Percentiles rank a stretch among this genome's conserved stretches.
phyloP scores from a whole-genome alignment of 2,888 invertebrate species.

The Apodemia mormo region DNA sequence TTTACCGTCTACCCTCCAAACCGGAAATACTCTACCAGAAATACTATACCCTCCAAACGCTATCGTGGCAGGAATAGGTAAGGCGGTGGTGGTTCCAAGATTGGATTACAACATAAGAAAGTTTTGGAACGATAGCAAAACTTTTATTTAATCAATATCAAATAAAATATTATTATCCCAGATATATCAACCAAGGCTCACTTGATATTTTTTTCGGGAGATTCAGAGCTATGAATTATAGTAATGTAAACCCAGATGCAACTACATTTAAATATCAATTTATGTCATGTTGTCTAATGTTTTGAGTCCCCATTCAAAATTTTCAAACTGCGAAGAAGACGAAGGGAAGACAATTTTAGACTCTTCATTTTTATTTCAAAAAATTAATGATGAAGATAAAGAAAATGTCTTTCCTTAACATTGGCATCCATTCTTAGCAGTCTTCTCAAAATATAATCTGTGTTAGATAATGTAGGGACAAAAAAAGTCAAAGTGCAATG shows the following conservation, averaged over 20 bases:
- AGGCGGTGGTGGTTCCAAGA: not conserved
- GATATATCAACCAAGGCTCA: conserved; percentile 20
- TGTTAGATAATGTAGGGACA: not conserved
- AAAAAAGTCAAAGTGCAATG: conserved; percentile 6
- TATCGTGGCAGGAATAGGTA: too few relatives aligned
- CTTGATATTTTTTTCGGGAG: conserved; percentile 26
- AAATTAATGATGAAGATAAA: not conserved
- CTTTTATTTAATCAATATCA: conserved; percentile 21
- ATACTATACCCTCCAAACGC: too few relatives aligned
- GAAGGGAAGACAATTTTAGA: conserved; percentile 9
- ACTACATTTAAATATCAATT: conserved; percentile 13
- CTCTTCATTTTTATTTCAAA: not conserved
- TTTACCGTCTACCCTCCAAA: too few relatives aligned
- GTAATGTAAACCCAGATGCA: conserved; percentile 17
- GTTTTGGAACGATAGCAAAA: conserved; percentile 20
- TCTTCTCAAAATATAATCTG: not conserved
- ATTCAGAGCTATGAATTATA: conserved; percentile 19
- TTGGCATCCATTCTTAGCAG: not conserved
- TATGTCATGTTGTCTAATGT: conserved; percentile 16
- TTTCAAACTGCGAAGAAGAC: conserved; percentile 18
- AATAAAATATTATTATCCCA: conserved; percentile 21
- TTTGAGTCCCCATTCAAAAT: conserved; percentile 15
- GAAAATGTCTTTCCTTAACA: not conserved
- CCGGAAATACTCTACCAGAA: too few relatives aligned
- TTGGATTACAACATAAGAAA: conserved; percentile 22